Percentiles rank a stretch among this genome's conserved stretches.
Evolutionary conservation across 2,888 invertebrate species (phyloP).

Genomic region (Drepana falcataria): DNA sequence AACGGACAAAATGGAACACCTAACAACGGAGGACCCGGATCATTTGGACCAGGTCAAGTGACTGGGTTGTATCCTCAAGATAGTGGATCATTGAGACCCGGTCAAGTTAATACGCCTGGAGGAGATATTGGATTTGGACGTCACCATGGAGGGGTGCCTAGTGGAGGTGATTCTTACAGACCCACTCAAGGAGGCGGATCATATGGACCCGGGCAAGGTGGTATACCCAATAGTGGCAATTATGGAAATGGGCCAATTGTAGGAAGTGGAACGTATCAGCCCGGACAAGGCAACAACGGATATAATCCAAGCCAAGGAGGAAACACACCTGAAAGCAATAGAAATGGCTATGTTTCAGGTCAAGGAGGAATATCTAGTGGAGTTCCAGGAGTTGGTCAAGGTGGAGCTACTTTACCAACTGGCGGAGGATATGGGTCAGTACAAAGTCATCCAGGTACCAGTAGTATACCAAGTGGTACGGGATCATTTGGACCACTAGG

Average conservation of each 20-base stretch:
- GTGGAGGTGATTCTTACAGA: background rate
- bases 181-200: background rate
- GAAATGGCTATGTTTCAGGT: background rate
- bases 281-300: background rate
- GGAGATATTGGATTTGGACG: background rate
- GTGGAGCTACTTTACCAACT: background rate
- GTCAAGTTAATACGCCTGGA: background rate
- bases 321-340: background rate
- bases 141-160: background rate
- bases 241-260: background rate
- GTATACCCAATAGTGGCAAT: background rate
- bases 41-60: background rate
- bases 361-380: conserved; percentile 1
- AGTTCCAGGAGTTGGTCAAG: conserved; percentile 2
- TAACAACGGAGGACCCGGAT: background rate
- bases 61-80: no score
- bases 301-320: conserved; percentile 5
- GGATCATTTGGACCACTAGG: background rate
- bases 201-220: background rate
- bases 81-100: no score
- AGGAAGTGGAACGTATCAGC: background rate
- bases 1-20: background rate
- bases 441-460: background rate
- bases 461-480: background rate
- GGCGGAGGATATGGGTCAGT: background rate